Base-by-base conservation (phyloP, 23 tunicate genomes). In the Aplidium turbinatum region DNA sequence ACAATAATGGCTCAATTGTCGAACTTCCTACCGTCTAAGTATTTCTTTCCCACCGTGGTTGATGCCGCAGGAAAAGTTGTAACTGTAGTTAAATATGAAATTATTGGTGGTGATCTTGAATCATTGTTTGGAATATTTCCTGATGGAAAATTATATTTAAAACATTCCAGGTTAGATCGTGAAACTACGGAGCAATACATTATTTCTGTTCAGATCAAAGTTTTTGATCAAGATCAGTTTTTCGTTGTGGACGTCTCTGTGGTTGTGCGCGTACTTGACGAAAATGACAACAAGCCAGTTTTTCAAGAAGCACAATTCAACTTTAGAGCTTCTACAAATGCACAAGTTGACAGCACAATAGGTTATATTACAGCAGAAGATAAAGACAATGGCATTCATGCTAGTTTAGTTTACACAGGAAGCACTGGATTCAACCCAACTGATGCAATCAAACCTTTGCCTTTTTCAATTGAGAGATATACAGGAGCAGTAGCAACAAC, bases 281-380 rank as follows among this genome's bases (percentile, higher is more conserved):
- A 27, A 0, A 72, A 81, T 47, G 87, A 81, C 87, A 72, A 72
- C 50, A 42, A 34, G 21, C 79, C 79, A 19, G 31, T 28, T 1
- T 72, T 81, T 72, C 39, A 39, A 1, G 31, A 25, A 19, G 23
- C 4, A 19, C 20, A 31, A 35, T 18, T n/a, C 35, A 31, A 38
- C 6, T 72, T 78, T 38, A 7, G 6, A 9, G 35, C 76, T 4
- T 0, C 7, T 11, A 83, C 76, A 68, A 58, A 67, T 40, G 63
- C 50, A 29, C 47, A 30, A 6, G 26, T 48, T 21, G 72, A 67
- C 46, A 70, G 63, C 0, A 7, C 24, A 11, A 51, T 88, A 6
- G 96, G 96, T 16, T 46, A 78, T 0, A 71, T 81, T 2, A 40
- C 46, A 18, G 96, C 87, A 24, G 23, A 21, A 0, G 96, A 88